These are phyloP conservation scores for Poecilus cupreus DNA, from an alignment of 2,888 invertebrate species.

Conservation along the genomic window DNA sequence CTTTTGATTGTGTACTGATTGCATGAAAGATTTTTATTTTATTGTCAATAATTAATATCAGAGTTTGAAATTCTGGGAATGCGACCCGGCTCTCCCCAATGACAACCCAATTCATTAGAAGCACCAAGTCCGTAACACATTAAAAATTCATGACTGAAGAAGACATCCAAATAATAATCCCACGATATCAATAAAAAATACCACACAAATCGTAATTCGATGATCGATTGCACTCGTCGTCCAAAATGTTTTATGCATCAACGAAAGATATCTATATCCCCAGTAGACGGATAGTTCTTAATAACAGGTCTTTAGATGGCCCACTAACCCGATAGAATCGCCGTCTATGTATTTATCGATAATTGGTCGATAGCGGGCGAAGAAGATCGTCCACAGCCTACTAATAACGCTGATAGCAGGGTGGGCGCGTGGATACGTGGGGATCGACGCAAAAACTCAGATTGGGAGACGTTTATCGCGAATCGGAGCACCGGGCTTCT, in stretches of 20 bases:
- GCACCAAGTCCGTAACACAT: constrained; percentile 1
- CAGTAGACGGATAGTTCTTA: constrained; percentile 19
- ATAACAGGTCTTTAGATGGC: constrained; percentile 40
- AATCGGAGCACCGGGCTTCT: constrained; percentile 2
- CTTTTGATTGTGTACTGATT: no score
- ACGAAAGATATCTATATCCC: constrained; percentile 19
- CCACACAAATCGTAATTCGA: constrained; percentile 43
- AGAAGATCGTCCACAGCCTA: not conserved
- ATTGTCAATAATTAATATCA: no score
- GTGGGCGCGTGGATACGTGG: constrained; percentile 50
- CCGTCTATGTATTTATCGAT: constrained; percentile 52
- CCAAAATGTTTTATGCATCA: constrained; percentile 48
- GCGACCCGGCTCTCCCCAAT: not conserved
- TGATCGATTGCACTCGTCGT: not conserved
- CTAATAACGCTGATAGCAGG: constrained; percentile 24
- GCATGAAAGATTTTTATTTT: no score
- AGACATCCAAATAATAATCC: constrained; percentile 4
- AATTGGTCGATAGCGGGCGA: constrained; percentile 51
- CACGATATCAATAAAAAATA: constrained; percentile 35
- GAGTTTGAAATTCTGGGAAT: not conserved
- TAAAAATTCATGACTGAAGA: constrained; percentile 9
- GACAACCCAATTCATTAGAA: constrained; percentile 21
- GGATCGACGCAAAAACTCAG: constrained; percentile 30
- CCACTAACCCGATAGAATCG: constrained; percentile 46
- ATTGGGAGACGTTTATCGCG: constrained; percentile 39